Conservation (phyloP, 2,888 invertebrate species). For the Rhamnusium bicolor region DNA sequence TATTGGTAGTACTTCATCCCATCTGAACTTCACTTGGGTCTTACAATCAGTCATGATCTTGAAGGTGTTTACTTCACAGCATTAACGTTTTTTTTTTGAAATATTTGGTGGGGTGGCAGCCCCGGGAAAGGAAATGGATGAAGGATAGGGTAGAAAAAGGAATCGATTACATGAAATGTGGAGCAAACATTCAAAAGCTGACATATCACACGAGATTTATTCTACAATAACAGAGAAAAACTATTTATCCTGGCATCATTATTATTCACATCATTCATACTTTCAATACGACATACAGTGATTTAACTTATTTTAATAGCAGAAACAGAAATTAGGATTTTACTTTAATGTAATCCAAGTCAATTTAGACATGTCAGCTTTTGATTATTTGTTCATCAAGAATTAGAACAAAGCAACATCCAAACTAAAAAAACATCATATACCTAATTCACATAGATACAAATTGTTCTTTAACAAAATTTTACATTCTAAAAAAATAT, state of each 20-base stretch:
- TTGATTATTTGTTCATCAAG: too few species aligned
- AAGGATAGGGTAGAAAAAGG: constrained; percentile 24
- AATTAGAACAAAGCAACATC: too few species aligned
- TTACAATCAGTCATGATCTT: not conserved
- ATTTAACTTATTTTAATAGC: too few species aligned
- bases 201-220: not conserved
- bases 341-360: too few species aligned
- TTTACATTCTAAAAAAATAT: not conserved
- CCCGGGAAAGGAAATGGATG: constrained; percentile 35
- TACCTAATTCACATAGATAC: too few species aligned
- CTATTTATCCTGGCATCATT: too few species aligned
- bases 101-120: constrained; percentile 44
- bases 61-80: not conserved
- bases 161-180: constrained; percentile 30
- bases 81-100: constrained; percentile 30
- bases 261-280: too few species aligned
- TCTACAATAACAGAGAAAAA: too few species aligned
- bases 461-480: not conserved
- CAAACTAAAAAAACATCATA: too few species aligned
- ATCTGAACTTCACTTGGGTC: not conserved
- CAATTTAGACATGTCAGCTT: too few species aligned
- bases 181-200: constrained; percentile 56
- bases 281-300: too few species aligned
- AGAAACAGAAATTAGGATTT: too few species aligned
- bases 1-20: not conserved